Percentiles rank a stretch among this genome's conserved stretches.
Conservation (phyloP, 1,140 invertebrate species). For the Anoplophora glabripennis region DNA sequence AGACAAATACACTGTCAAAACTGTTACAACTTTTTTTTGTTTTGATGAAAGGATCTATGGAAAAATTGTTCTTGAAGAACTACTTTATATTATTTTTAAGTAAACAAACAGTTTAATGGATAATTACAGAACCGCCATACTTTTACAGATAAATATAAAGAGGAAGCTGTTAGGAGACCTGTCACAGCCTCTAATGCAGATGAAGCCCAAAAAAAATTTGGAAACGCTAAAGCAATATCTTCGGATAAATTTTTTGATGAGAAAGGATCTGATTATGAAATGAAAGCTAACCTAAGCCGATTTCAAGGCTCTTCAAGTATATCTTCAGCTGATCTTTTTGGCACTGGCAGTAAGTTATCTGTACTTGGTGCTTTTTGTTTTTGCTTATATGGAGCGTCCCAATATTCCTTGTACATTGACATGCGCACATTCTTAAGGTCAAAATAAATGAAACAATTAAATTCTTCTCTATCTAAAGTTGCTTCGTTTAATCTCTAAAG, state of each 20-base stretch:
- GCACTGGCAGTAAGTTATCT: conserved; percentile 52
- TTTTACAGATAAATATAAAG: conserved; percentile 8
- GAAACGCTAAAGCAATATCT: conserved; percentile 94
- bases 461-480: too few relatives aligned
- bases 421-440: too few relatives aligned
- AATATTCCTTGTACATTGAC: too few relatives aligned
- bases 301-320: conserved; percentile 92
- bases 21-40: neutral
- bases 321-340: conserved; percentile 95
- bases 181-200: conserved; percentile 40
- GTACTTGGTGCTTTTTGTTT: conserved; percentile 1
- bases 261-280: conserved; percentile 61
- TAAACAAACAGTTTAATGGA: neutral
- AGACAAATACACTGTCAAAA: too few relatives aligned
- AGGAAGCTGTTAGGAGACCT: neutral
- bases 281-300: conserved; percentile 52
- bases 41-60: neutral
- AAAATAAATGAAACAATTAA: too few relatives aligned
- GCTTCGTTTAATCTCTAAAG: too few relatives aligned
- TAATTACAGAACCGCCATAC: neutral
- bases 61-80: too few relatives aligned
- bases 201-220: conserved; percentile 92
- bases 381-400: conserved; percentile 1
- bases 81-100: too few relatives aligned
- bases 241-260: conserved; percentile 94